These are phyloP conservation scores for Neocloeon triangulifer DNA, from an alignment of 1,140 invertebrate genomes.

Conservation along the genomic window DNA sequence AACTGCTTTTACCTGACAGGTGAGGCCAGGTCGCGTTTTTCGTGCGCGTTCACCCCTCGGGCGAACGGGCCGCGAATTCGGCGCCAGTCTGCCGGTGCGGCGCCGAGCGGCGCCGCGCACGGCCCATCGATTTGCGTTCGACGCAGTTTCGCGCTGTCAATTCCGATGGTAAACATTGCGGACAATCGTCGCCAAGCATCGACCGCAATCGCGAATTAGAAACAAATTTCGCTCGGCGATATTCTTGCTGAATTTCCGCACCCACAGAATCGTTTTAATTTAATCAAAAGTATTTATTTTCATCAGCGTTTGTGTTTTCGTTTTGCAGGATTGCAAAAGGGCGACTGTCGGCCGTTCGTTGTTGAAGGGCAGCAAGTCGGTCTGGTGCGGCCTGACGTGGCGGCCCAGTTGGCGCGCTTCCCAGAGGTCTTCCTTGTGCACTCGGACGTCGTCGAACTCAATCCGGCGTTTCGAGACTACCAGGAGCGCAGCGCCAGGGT, in stretches of 20 bases:
- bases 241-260: no score
- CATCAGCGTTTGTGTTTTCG: not conserved
- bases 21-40: conserved; percentile 22
- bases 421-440: conserved; percentile 60
- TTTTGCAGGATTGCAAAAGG: conserved; percentile 35
- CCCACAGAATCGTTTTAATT: no score
- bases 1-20: conserved; percentile 70
- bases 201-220: no score
- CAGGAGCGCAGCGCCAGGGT: conserved; percentile 51
- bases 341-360: conserved; percentile 62
- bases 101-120: no score
- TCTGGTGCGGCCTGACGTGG: conserved; percentile 56
- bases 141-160: conserved; percentile 15
- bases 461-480: conserved; percentile 64
- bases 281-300: not conserved
- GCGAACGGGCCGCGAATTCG: conserved; percentile 2
- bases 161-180: no score
- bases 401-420: conserved; percentile 47
- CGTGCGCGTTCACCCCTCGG: not conserved
- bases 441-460: conserved; percentile 48
- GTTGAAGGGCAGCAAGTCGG: conserved; percentile 74
- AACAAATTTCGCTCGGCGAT: no score
- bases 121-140: conserved; percentile 9
- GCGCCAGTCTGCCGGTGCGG: conserved; percentile 8
- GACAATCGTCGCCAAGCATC: no score